These are phyloP conservation scores for Strongylocentrotus purpuratus DNA, from an alignment of 35 echinoderm and acorn worm species.

Conservation along the genomic window DNA sequence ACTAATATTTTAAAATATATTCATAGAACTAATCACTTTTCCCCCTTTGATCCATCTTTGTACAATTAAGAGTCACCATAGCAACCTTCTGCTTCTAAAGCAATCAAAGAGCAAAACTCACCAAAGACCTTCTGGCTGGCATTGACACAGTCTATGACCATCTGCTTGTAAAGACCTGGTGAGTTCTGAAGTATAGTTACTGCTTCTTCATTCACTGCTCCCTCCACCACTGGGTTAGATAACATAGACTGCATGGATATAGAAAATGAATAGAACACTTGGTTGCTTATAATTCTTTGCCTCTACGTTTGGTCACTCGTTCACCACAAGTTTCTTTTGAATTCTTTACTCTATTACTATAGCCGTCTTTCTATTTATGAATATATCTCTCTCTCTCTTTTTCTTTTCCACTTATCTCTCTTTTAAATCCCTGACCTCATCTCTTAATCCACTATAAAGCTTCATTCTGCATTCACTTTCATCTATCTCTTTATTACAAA, in stretches of 20 bases:
- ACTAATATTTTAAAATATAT: no score
- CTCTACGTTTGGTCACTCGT: no score
- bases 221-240: constrained; percentile 74
- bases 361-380: no score
- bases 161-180: constrained; percentile 77
- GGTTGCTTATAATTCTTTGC: no score
- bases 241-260: constrained; percentile 64
- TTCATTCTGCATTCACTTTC: no score
- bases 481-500: no score
- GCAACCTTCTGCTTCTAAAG: no score
- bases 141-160: constrained; percentile 85
- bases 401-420: background rate
- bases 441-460: background rate
- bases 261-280: background rate
- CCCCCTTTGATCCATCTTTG: no score
- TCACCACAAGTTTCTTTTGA: no score
- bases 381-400: background rate
- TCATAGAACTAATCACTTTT: no score
- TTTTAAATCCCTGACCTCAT: background rate
- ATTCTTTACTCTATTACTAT: no score
- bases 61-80: no score
- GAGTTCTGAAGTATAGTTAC: constrained; percentile 60
- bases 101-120: constrained; percentile 25
- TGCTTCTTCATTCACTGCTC: constrained; percentile 85
- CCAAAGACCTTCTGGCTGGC: constrained; percentile 78